A percentile compares a stretch with the other conserved stretches of the same genome.
Evolutionary conservation across 2,888 invertebrate genomes (phyloP).

Genomic region (Lepidochitona cinerea): DNA sequence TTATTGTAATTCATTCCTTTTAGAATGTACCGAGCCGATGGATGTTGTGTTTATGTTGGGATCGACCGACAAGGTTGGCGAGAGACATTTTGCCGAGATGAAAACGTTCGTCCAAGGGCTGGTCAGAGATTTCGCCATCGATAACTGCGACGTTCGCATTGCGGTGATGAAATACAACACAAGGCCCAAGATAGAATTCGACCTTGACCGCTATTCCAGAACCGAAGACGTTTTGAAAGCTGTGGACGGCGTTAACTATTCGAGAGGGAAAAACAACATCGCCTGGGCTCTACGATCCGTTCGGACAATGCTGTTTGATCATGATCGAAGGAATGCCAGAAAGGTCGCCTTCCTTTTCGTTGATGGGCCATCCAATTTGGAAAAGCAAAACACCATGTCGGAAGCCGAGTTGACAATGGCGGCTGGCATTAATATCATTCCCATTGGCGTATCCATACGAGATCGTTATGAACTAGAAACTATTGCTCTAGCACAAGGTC

Average conservation of each 20-base stretch:
- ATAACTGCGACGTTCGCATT: conserved; percentile 52
- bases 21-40: conserved; percentile 59
- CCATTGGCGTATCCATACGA: conserved; percentile 57
- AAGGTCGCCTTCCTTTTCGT: conserved; percentile 64
- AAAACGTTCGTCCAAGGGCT: conserved; percentile 58
- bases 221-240: conserved; percentile 46
- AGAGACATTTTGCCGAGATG: conserved; percentile 48
- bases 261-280: conserved; percentile 61
- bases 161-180: conserved; percentile 67
- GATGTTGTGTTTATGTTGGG: conserved; percentile 65
- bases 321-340: conserved; percentile 47
- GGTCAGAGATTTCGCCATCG: conserved; percentile 54
- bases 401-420: conserved; percentile 61
- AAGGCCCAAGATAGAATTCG: conserved; percentile 56
- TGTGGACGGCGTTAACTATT: conserved; percentile 48
- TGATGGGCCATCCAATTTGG: conserved; percentile 59
- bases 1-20: no score
- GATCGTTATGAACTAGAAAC: conserved; percentile 50
- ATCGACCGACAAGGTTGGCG: conserved; percentile 59
- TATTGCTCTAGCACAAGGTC: conserved; percentile 53
- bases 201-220: conserved; percentile 36
- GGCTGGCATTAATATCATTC: conserved; percentile 57
- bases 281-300: conserved; percentile 55
- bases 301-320: conserved; percentile 40
- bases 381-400: conserved; percentile 49